Conservation (phyloP, 2,797 vertebrate genomes). For the Notamacropus eugenii region DNA sequence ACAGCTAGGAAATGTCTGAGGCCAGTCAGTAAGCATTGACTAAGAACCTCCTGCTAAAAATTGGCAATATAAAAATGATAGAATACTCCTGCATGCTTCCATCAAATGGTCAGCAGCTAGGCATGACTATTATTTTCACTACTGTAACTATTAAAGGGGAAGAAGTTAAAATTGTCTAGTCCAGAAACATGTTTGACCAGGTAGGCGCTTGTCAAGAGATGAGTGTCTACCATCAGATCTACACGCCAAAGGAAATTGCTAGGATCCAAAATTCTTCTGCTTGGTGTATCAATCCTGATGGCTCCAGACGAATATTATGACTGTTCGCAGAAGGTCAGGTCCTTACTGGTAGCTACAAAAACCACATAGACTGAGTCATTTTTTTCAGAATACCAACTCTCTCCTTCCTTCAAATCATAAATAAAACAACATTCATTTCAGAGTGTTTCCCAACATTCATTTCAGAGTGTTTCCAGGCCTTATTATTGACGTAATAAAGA, state of each 20-base stretch:
- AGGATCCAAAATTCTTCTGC: slow-evolving; percentile 18
- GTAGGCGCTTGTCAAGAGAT: not conserved
- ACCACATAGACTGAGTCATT: slow-evolving; percentile 34
- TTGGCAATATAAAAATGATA: not conserved
- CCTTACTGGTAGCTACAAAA: not conserved
- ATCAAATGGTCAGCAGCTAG: not conserved
- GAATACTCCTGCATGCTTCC: not conserved
- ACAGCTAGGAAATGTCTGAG: not conserved
- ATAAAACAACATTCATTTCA: slow-evolving; percentile 31
- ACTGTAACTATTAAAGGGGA: not conserved
- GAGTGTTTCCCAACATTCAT: not conserved
- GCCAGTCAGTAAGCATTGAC: not conserved
- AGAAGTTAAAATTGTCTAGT: not conserved
- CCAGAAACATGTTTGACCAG: not conserved
- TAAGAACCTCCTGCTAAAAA: not conserved
- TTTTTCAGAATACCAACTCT: slow-evolving; percentile 9
- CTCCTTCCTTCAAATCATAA: slow-evolving; percentile 47
- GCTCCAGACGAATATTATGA: slow-evolving; percentile 20
- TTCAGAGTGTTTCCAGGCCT: slow-evolving; percentile 43
- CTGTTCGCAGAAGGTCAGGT: not conserved
- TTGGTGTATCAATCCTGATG: slow-evolving; percentile 1
- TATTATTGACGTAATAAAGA: slow-evolving; percentile 50
- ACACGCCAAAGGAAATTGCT: slow-evolving; percentile 15
- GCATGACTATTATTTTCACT: not conserved
- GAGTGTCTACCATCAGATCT: not conserved